Conservation (phyloP, 2,888 invertebrate genomes). For the Drosophila trichaetosa region DNA sequence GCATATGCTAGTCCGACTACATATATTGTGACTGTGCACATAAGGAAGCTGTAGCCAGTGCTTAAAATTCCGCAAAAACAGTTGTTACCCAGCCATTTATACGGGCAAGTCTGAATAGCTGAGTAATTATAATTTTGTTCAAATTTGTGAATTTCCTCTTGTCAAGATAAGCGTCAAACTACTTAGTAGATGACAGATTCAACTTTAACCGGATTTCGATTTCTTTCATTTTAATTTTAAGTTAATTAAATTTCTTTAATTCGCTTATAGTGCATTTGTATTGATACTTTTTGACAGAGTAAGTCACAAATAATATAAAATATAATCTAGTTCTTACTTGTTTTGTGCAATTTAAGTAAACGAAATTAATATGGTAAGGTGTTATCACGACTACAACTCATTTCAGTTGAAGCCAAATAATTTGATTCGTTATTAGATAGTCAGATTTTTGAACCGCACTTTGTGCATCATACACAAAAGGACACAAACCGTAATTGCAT, state of each 20-base stretch:
- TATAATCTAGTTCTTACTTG: not conserved
- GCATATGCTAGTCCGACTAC: constrained; percentile 4
- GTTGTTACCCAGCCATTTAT: constrained; percentile 8
- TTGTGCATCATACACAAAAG: constrained; percentile 23
- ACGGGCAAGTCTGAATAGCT: constrained; percentile 27
- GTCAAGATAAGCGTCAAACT: constrained; percentile 34
- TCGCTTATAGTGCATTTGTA: not conserved
- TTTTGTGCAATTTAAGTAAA: not conserved
- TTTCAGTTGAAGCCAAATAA: constrained; percentile 17
- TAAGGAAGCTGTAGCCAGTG: constrained; percentile 5
- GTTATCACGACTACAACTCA: not conserved
- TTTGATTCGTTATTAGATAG: constrained; percentile 54
- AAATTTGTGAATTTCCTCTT: constrained; percentile 27
- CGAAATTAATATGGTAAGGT: not conserved
- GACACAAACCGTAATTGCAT: constrained; percentile 50
- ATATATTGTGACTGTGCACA: not conserved
- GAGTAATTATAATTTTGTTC: constrained; percentile 43
- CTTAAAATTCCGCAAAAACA: constrained; percentile 30
- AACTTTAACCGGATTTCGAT: not conserved
- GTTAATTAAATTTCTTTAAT: not conserved
- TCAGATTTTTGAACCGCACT: constrained; percentile 20
- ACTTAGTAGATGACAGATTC: constrained; percentile 16
- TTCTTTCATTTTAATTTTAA: no score
- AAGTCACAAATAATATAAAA: not conserved
- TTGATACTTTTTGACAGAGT: no score